phyloP scores from a whole-genome alignment of 2,113 vertebrate genomes.

The Podarcis cretensis region DNA sequence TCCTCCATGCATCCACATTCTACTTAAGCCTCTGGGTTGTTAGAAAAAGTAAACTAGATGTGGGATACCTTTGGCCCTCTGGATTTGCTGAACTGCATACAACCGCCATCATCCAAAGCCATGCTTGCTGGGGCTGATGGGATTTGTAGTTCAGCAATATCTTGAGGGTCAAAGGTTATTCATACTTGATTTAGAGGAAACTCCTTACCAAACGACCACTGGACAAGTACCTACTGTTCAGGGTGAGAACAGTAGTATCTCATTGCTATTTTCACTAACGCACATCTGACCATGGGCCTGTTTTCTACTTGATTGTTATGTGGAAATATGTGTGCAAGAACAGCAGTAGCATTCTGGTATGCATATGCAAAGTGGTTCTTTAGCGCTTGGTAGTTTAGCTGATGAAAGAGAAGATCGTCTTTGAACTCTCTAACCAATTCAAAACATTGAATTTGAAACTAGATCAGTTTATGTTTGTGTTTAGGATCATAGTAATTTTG shows the following conservation, averaged over 20 bases:
- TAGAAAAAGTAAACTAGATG: no score
- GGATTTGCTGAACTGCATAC: no score
- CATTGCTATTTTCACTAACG: not conserved
- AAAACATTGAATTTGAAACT: not conserved
- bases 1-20: not conserved
- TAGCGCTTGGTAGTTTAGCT: not conserved
- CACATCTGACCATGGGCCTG: not conserved
- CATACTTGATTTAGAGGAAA: no score
- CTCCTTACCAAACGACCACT: not conserved
- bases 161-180: no score
- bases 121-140: no score
- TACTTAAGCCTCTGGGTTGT: no score
- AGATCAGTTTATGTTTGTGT: not conserved
- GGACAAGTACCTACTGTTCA: not conserved
- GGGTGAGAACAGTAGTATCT: not conserved
- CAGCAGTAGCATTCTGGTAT: conserved; percentile 14
- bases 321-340: not conserved
- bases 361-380: not conserved
- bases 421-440: conserved; percentile 27
- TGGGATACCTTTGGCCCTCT: no score
- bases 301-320: not conserved
- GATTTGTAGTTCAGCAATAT: no score
- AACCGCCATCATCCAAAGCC: no score
- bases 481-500: not conserved
- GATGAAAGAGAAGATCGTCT: conserved; percentile 45